A percentile compares a stretch with the other conserved stretches of the same genome.
Evolutionary conservation across 2,888 invertebrate genomes (phyloP).

Genomic region (Lathronympha strigana): DNA sequence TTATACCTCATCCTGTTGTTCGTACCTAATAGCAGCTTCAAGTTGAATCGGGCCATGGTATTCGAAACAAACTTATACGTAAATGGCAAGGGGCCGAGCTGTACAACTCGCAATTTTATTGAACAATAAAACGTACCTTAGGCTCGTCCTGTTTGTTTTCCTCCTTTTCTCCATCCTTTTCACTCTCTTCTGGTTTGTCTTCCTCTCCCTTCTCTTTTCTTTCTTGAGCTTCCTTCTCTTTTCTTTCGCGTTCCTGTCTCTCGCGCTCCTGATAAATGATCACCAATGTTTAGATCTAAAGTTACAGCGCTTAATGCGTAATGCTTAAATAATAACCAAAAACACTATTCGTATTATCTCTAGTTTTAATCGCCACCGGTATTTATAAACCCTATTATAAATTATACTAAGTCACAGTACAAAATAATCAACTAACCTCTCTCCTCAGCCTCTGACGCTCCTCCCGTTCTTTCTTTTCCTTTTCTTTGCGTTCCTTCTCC

Average conservation of each 20-base stretch:
- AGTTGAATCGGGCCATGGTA: no score
- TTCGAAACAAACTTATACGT: no score
- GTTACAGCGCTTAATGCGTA: no score
- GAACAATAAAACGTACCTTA: constrained; percentile 43
- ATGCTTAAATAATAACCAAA: neutral
- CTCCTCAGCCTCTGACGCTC: constrained; percentile 72
- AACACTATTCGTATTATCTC: no score
- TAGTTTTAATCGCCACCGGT: no score
- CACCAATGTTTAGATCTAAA: neutral
- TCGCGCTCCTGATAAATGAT: constrained; percentile 58
- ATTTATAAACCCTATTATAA: no score
- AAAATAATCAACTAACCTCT: constrained; percentile 58
- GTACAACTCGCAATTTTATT: no score
- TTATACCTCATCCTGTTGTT: no score
- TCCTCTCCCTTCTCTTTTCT: constrained; percentile 45
- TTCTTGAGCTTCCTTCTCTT: constrained; percentile 46
- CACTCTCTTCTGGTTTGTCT: constrained; percentile 47
- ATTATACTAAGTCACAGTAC: no score
- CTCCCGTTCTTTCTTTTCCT: constrained; percentile 63
- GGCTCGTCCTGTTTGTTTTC: constrained; percentile 43
- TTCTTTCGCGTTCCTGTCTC: constrained; percentile 56
- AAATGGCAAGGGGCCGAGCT: no score
- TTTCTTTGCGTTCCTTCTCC: constrained; percentile 61
- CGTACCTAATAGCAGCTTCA: no score
- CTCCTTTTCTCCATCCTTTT: constrained; percentile 38